Evolutionary conservation across 2,113 vertebrate species (phyloP).

Genomic region (Hydrochoerus hydrochaeris): DNA sequence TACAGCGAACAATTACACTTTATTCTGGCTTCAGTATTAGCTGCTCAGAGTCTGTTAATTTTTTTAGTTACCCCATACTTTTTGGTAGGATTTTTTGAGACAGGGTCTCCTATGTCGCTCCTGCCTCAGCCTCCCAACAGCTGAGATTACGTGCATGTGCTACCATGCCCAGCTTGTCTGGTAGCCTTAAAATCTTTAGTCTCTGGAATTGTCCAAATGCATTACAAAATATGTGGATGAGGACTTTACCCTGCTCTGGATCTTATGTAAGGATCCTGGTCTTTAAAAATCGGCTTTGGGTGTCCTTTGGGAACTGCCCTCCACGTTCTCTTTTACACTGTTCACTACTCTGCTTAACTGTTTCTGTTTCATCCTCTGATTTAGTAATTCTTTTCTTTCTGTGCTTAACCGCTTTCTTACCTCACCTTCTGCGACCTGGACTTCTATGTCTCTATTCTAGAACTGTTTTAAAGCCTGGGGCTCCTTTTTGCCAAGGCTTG

Average conservation of each 20-base stretch:
- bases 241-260: neutral
- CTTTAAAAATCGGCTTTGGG: neutral
- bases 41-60: neutral
- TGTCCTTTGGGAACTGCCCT: neutral
- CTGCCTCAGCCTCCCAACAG: neutral
- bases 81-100: neutral
- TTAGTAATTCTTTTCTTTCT: slow-evolving; percentile 40
- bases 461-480: neutral
- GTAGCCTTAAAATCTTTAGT: neutral
- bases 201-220: slow-evolving; percentile 11
- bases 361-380: neutral
- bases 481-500: neutral
- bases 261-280: neutral
- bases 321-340: neutral
- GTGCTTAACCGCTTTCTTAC: neutral
- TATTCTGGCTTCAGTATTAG: neutral
- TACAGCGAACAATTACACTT: neutral
- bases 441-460: neutral
- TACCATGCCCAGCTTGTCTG: neutral
- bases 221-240: neutral
- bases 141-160: neutral
- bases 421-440: neutral
- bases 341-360: neutral
- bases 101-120: neutral
- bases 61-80: neutral